These are phyloP conservation scores for Choreutis nemorana DNA, from an alignment of 2,888 invertebrate genomes.

Conservation along the genomic window DNA sequence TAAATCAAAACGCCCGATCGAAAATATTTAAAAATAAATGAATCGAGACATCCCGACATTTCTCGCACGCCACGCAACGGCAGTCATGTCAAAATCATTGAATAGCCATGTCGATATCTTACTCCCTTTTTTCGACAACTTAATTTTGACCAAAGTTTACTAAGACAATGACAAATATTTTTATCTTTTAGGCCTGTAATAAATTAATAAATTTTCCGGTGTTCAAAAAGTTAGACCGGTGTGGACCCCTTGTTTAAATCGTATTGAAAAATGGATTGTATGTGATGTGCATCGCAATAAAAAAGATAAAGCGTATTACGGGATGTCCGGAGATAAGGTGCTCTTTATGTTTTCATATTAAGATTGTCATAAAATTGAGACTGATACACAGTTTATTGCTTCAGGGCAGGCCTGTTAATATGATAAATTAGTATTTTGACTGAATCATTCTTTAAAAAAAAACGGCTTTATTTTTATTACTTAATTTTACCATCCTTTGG, in stretches of 20 bases:
- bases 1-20: constrained; percentile 59
- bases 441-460: too few species aligned
- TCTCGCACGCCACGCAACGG: constrained; percentile 29
- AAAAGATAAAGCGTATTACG: constrained; percentile 48
- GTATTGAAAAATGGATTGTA: too few species aligned
- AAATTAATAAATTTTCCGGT: not conserved
- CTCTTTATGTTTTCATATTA: constrained; percentile 47
- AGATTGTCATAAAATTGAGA: constrained; percentile 42
- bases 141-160: not conserved
- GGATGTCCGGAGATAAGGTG: constrained; percentile 46
- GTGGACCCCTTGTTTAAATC: too few species aligned
- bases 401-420: too few species aligned
- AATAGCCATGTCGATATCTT: constrained; percentile 18
- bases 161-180: not conserved
- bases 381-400: constrained; percentile 30
- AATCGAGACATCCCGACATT: constrained; percentile 37
- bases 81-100: constrained; percentile 24
- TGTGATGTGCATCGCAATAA: constrained; percentile 43
- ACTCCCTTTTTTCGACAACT: not conserved
- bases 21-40: constrained; percentile 45
- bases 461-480: constrained; percentile 11
- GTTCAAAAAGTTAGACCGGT: too few species aligned
- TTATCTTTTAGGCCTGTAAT: not conserved
- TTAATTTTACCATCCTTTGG: constrained; percentile 4
- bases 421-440: too few species aligned